Conservation (phyloP, 2,888 invertebrate genomes). For the Drosophila atroscutellata region DNA sequence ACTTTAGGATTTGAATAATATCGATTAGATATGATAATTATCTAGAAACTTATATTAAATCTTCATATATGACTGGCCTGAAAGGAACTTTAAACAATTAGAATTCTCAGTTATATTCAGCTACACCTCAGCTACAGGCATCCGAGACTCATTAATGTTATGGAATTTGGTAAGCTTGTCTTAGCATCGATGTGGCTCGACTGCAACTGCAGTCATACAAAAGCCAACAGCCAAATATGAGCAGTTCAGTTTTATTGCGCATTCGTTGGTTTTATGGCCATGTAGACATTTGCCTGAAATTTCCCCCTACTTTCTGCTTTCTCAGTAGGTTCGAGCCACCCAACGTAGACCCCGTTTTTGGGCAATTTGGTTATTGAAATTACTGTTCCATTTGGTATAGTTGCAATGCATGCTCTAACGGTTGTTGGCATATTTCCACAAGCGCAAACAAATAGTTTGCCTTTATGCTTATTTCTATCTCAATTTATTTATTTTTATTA, state of each 20-base stretch:
- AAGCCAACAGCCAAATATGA: slow-evolving; percentile 56
- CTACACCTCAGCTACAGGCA: background rate
- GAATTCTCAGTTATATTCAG: background rate
- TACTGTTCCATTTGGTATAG: slow-evolving; percentile 66
- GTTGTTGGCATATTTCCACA: slow-evolving; percentile 50
- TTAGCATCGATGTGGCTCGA: slow-evolving; percentile 5
- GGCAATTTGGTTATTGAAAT: slow-evolving; percentile 70
- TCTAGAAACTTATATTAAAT: background rate
- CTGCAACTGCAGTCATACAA: slow-evolving; percentile 1
- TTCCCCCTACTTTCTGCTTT: slow-evolving; percentile 1
- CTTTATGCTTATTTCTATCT: slow-evolving; percentile 38
- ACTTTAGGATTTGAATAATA: background rate
- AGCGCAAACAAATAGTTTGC: slow-evolving; percentile 36
- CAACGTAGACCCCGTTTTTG: slow-evolving; percentile 18
- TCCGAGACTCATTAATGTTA: slow-evolving; percentile 5
- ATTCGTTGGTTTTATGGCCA: slow-evolving; percentile 67
- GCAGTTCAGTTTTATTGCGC: slow-evolving; percentile 70
- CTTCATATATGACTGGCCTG: background rate
- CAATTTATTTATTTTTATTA: slow-evolving; percentile 7
- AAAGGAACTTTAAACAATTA: background rate
- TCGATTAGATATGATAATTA: background rate
- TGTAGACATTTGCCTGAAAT: slow-evolving; percentile 56
- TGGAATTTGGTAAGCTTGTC: slow-evolving; percentile 20
- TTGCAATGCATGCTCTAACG: slow-evolving; percentile 19
- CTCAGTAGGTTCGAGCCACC: background rate